Evolutionary conservation across 2,797 vertebrate genomes (phyloP).

Genomic region (Margarornis squamiger): DNA sequence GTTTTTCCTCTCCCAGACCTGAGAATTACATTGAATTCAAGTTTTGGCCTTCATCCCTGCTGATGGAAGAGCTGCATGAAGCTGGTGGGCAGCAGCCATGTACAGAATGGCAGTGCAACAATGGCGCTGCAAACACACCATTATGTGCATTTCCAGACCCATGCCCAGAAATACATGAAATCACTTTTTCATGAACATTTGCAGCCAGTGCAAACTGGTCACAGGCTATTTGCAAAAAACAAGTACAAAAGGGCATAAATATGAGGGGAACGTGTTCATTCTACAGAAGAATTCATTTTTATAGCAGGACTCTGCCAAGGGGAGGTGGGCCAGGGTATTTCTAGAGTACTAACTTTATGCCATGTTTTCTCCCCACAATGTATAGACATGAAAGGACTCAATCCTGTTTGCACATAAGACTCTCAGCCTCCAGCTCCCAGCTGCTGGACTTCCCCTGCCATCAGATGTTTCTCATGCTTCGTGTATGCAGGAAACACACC

Average conservation of each 20-base stretch:
- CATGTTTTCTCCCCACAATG: background rate
- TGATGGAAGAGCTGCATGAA: accelerated
- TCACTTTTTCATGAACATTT: background rate
- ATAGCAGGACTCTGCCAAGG: background rate
- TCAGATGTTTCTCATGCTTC: accelerated
- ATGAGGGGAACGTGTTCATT: background rate
- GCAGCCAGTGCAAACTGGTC: background rate
- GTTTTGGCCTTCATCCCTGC: accelerated
- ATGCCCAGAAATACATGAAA: background rate
- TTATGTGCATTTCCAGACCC: background rate
- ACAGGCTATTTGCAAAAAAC: background rate
- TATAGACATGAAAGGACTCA: accelerated
- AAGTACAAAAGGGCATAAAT: background rate
- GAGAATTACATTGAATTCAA: too few relatives aligned
- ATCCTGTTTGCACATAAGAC: background rate
- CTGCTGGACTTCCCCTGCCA: background rate
- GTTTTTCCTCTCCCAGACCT: background rate
- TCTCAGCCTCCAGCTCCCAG: background rate
- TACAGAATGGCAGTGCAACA: accelerated
- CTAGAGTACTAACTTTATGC: background rate
- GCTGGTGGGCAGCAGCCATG: background rate
- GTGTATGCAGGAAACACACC: accelerated
- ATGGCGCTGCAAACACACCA: accelerated
- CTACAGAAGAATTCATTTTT: background rate
- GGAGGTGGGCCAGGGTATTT: background rate